phyloP scores from a whole-genome alignment of 1,140 invertebrate species.

The Oncopodura yosiiana region DNA sequence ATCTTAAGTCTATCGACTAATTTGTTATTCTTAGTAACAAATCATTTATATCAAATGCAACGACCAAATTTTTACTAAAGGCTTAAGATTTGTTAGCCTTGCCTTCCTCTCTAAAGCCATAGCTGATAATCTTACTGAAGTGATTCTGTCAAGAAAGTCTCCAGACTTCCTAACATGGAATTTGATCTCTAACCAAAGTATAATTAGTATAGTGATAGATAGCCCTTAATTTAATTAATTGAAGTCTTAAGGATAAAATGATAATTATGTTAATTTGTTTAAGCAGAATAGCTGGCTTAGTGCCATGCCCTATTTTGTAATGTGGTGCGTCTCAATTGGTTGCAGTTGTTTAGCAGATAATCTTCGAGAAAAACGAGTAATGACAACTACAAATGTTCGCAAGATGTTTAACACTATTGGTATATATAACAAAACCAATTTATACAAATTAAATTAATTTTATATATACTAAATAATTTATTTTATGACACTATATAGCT shows the following conservation, averaged over 20 bases:
- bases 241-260: background rate
- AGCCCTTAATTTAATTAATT: background rate
- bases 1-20: too few species aligned
- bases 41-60: too few species aligned
- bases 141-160: too few species aligned
- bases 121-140: too few species aligned
- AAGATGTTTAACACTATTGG: slow-evolving; percentile 54
- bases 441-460: slow-evolving; percentile 9
- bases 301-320: slow-evolving; percentile 50
- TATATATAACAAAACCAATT: slow-evolving; percentile 6
- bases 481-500: slow-evolving; percentile 21
- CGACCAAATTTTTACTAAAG: too few species aligned
- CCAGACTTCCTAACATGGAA: too few species aligned
- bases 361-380: slow-evolving; percentile 49
- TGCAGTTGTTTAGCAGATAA: slow-evolving; percentile 54
- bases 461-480: background rate
- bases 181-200: too few species aligned
- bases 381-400: slow-evolving; percentile 56
- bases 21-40: too few species aligned
- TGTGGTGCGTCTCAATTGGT: slow-evolving; percentile 63
- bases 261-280: background rate
- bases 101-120: too few species aligned
- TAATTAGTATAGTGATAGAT: too few species aligned
- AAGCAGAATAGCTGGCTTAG: slow-evolving; percentile 44
- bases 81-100: too few species aligned